Evolutionary conservation across 1,140 invertebrate species (phyloP).

Genomic region (Liolophura sinensis): DNA sequence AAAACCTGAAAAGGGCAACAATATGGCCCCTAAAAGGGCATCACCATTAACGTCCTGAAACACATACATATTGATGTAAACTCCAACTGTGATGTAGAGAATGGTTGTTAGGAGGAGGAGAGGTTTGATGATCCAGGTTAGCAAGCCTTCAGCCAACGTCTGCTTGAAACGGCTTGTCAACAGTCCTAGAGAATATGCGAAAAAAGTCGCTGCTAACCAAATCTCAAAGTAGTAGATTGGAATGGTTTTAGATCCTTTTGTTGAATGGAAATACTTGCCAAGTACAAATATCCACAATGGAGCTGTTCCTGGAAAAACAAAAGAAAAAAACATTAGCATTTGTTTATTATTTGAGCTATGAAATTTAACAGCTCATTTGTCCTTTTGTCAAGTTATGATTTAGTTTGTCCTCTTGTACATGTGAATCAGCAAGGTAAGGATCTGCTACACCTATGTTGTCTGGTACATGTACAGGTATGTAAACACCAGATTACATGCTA

Average conservation of each 20-base stretch:
- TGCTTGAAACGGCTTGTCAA: slow-evolving; percentile 44
- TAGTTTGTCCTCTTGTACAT: too few relatives aligned
- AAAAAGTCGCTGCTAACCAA: slow-evolving; percentile 48
- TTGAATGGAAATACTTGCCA: slow-evolving; percentile 47
- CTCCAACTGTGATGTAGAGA: slow-evolving; percentile 53
- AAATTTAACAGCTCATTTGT: too few relatives aligned
- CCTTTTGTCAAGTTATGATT: too few relatives aligned
- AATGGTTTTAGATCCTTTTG: slow-evolving; percentile 33
- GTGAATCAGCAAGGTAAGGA: too few relatives aligned
- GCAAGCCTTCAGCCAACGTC: slow-evolving; percentile 40
- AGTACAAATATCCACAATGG: slow-evolving; percentile 52
- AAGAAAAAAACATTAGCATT: slow-evolving; percentile 7
- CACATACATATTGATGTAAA: slow-evolving; percentile 57
- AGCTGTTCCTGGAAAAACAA: slow-evolving; percentile 42
- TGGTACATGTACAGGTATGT: too few relatives aligned
- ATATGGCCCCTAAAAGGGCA: slow-evolving; percentile 37
- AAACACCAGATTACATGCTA: too few relatives aligned
- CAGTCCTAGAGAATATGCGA: slow-evolving; percentile 46
- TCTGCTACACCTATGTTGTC: too few relatives aligned
- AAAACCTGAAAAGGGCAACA: slow-evolving; percentile 47
- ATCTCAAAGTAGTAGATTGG: slow-evolving; percentile 51
- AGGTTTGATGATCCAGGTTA: slow-evolving; percentile 54
- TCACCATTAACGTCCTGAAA: slow-evolving; percentile 42
- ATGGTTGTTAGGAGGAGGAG: slow-evolving; percentile 51
- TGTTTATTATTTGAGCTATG: too few relatives aligned